Conservation (phyloP, 2,888 invertebrate genomes). For the Theodoxus fluviatilis region DNA sequence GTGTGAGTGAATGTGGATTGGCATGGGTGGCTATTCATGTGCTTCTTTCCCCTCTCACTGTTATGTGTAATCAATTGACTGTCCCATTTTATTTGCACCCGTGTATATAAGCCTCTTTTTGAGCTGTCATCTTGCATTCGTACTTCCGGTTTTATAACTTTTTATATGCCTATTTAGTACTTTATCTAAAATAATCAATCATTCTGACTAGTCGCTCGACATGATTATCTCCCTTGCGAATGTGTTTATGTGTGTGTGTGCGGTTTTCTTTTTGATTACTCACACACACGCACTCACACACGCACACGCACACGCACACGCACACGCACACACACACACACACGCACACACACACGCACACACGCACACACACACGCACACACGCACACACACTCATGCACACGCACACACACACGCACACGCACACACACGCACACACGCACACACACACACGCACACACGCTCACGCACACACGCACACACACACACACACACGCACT, state of each 20-base stretch:
- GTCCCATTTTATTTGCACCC: constrained; percentile 16
- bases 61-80: no score
- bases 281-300: not conserved
- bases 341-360: constrained; percentile 17
- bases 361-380: not conserved
- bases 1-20: no score
- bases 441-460: constrained; percentile 17
- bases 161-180: not conserved
- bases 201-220: not conserved
- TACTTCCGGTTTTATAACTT: not conserved
- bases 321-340: constrained; percentile 7
- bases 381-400: constrained; percentile 5
- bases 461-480: not conserved
- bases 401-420: constrained; percentile 5
- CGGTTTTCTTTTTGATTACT: not conserved
- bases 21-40: no score
- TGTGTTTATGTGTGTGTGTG: no score
- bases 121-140: no score
- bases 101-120: not conserved
- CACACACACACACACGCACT: constrained; percentile 7
- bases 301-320: not conserved
- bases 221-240: not conserved
- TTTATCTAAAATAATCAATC: no score
- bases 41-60: no score
- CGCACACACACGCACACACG: constrained; percentile 17